Percentiles rank a stretch among this genome's conserved stretches.
Conservation (phyloP, 2,113 vertebrate species). For the Chaetodon auriga region DNA sequence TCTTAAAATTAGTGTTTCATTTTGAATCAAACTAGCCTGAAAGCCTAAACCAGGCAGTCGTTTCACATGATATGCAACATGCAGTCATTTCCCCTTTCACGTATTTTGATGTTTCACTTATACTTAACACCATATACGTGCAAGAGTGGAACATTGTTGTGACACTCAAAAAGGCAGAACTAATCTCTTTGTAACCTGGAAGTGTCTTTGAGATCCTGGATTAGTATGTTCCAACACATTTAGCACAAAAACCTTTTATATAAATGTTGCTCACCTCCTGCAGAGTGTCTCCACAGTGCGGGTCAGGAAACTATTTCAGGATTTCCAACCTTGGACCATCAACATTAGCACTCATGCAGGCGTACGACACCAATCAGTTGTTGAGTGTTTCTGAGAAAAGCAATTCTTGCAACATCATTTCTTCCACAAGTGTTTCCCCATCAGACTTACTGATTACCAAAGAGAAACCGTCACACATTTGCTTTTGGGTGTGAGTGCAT, state of each 20-base stretch:
- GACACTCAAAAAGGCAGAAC: background rate
- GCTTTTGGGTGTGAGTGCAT: background rate
- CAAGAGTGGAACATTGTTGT: background rate
- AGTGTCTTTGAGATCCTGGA: background rate
- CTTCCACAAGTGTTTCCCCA: conserved; percentile 3
- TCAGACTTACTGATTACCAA: background rate
- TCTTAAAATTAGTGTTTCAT: no score
- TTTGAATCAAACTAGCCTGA: background rate
- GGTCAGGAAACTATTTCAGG: background rate
- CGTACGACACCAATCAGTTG: background rate
- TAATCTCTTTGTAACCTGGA: background rate
- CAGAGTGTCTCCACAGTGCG: background rate
- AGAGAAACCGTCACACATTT: background rate
- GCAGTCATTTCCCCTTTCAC: background rate
- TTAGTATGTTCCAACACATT: background rate
- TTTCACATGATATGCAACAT: background rate
- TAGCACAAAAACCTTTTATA: background rate
- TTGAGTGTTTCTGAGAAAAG: no score
- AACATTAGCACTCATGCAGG: background rate
- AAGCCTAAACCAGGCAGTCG: background rate
- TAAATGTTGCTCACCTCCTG: background rate
- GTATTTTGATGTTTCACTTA: no score
- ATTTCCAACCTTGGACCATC: background rate
- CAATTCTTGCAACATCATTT: background rate
- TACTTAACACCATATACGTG: background rate